Base-by-base conservation (phyloP, 2,113 vertebrate genomes). In the Falco punctatus region DNA sequence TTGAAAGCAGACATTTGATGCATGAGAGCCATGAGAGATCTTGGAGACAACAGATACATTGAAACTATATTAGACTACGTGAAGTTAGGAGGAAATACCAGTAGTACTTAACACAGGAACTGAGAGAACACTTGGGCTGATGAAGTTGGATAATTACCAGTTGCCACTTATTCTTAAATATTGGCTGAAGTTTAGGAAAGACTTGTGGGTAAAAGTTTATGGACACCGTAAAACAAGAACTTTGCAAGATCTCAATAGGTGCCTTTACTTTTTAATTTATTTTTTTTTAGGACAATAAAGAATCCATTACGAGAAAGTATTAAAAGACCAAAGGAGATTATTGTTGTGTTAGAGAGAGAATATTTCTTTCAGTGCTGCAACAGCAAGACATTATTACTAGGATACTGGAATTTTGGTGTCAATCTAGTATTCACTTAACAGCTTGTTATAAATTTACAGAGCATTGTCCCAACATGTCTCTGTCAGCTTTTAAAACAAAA, bases 71-170 rank as follows among this genome's bases (percentile, higher is more conserved):
- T 83, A 44, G 59, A 78, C 65, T 92, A n/a, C 21, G 35, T 44
- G 15, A 88, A 46, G 5, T 18, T 81, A 21, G 74, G 93, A 95
- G 52, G 22, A 95, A 92, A 59, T 85, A 46, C 26, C 74, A 44
- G 38, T 9, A 24, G 17, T 86, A 30, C 78, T 95, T 78, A 90
- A 72, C 23, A 57, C 70, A 85, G 11, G 5, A 88, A 52, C 72
- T 69, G 24, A 93, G 35, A 92, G 44, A 73, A 48, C 28, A 55
- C 54, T 81, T 91, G 86, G 59, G 87, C 77, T 65, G 58, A 93
- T 92, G 55, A 93, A 97, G 84, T 57, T 81, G 42, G 46, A 61
- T 78, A 84, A 96, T 94, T 88, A 67, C 3, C 46, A 82, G 49
- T 64, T 97, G 66, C 22, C 22, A 44, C 23, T 86, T 77, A 52